Conservation (phyloP, 2,888 invertebrate genomes). For the Calameuta pallipes region DNA sequence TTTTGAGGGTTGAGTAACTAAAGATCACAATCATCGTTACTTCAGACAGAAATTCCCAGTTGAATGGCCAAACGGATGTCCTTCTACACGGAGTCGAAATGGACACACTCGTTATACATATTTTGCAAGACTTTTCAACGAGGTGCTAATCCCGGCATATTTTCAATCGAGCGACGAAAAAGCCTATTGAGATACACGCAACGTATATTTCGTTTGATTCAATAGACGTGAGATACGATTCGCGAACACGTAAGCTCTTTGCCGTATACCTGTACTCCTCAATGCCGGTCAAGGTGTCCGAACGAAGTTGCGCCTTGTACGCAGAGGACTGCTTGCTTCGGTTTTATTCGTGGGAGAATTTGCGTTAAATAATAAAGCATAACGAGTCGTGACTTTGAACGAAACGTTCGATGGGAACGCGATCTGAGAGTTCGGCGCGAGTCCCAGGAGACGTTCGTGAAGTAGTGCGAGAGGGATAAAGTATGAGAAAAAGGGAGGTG, state of each 20-base stretch:
- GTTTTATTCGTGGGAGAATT: not conserved
- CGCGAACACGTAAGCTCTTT: not conserved
- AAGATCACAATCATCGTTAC: not conserved
- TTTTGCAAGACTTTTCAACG: not conserved
- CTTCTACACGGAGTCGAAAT: not conserved
- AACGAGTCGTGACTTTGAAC: not conserved
- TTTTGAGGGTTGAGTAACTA: not conserved
- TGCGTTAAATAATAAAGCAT: not conserved
- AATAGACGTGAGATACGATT: not conserved
- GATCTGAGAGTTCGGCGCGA: not conserved
- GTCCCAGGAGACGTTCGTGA: not conserved
- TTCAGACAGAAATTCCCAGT: not conserved
- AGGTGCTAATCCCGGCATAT: not conserved
- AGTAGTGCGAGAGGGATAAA: not conserved
- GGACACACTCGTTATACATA: not conserved
- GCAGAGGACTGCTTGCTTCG: not conserved
- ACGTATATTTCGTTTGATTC: not conserved
- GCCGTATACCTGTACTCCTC: not conserved
- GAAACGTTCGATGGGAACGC: not conserved
- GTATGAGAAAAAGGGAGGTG: not conserved
- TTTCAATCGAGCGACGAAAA: not conserved
- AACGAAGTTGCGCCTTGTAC: not conserved
- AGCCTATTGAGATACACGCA: not conserved
- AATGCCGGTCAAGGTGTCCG: conserved; percentile 19
- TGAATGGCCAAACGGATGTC: not conserved